Evolutionary conservation across 2,888 invertebrate species (phyloP), one percentile per base, ranked within the genome.

Genomic region (Euphydryas editha): DNA sequence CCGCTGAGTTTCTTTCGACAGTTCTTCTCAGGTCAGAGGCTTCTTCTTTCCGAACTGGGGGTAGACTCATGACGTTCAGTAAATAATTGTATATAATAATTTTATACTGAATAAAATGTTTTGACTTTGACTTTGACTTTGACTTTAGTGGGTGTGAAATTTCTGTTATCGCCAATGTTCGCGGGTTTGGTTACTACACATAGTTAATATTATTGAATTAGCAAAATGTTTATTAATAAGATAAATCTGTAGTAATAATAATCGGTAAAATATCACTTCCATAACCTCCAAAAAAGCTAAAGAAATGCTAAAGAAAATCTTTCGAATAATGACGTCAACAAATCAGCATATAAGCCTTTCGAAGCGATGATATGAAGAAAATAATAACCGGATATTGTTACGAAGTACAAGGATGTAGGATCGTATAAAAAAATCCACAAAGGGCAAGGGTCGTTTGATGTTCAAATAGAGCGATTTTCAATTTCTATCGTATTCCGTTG

Each of bases 401-500:
- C 61, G 44, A 64, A 64, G 67, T 67, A 71, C 67, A 73, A 73
- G 74, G 75, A 78, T 76, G 74, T 74, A 73, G 71, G 73, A 71
- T 78, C 76, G 72, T 73, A 79, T 77, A 75, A 75, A 77, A 39
- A 81, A 78, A 81, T 77, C 81, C 77, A 84, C 86, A 88, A 90
- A 88, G 85, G 80, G 72, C 72, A 68, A 70, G 68, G 74, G 72
- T 75, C 84, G 83, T 90, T 90, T 90, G 90, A 90, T 88, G 82
- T 90, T 81, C 81, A 78, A 83, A 87, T 83, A 79, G 81, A 86
- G 85, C 85, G 85, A 86, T 87, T 88, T 90, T 87, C 89, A 90
- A 90, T 90, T 89, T 90, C 78, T 86, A 85, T 88, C 86, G 78
- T 82, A 79, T 85, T 83, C 76, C 73, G 51, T 54, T 30, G 62